Conservation (phyloP, 2,113 vertebrate genomes). For the Microtus ochrogaster region DNA sequence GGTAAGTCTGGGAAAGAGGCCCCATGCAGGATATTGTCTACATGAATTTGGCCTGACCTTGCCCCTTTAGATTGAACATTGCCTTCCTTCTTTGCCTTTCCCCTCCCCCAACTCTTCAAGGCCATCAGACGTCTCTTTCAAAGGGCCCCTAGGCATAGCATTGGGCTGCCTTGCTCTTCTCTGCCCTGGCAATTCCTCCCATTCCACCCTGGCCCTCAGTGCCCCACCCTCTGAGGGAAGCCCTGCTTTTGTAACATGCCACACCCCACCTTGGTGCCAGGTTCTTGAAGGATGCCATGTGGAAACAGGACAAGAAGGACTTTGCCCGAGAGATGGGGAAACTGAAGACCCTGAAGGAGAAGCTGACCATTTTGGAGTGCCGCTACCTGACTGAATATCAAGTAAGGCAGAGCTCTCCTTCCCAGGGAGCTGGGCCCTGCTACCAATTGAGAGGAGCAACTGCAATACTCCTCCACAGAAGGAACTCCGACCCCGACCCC, state of each 20-base stretch:
- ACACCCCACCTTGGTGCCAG: slow-evolving; percentile 35
- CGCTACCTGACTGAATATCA: slow-evolving; percentile 18
- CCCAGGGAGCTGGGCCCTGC: background rate
- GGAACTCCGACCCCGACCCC: background rate
- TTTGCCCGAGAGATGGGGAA: slow-evolving; percentile 46
- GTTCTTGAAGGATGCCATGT: slow-evolving; percentile 78
- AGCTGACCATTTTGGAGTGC: slow-evolving; percentile 2
- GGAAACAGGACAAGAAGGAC: slow-evolving; percentile 75
- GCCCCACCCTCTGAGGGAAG: background rate
- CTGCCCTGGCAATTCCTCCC: background rate
- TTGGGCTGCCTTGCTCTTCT: background rate
- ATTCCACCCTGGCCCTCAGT: background rate
- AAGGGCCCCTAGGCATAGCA: background rate
- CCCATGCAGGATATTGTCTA: background rate
- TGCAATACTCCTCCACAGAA: background rate
- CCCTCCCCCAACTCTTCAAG: background rate
- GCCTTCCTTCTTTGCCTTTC: background rate
- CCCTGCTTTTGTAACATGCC: background rate
- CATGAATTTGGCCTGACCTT: background rate
- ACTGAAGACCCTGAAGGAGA: slow-evolving; percentile 66
- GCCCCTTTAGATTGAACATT: background rate
- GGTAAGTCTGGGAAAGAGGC: background rate
- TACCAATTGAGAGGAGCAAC: background rate
- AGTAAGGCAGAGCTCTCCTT: slow-evolving; percentile 14
- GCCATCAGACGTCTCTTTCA: background rate